Conservation (phyloP, 2,113 vertebrate genomes). For the Choloepus hoffmanni region DNA sequence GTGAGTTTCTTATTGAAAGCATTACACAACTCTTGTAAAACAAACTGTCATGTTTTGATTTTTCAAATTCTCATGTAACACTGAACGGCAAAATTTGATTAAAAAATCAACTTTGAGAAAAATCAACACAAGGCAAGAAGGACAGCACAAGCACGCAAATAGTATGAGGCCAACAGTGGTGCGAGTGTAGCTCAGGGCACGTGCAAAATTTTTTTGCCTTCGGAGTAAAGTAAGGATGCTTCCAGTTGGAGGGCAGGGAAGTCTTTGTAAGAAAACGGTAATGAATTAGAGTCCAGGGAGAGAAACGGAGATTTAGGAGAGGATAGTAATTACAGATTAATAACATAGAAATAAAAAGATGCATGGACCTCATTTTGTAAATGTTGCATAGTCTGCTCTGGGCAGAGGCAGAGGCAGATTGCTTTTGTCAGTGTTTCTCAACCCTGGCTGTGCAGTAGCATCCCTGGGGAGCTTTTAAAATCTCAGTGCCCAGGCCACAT, state of each 20-base stretch:
- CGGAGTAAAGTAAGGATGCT: background rate
- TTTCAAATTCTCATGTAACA: conserved; percentile 32
- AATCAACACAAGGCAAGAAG: background rate
- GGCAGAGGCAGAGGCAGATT: background rate
- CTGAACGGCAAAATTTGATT: background rate
- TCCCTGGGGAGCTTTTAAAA: background rate
- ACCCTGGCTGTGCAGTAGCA: background rate
- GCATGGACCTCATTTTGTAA: background rate
- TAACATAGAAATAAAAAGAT: background rate
- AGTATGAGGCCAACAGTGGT: accelerated
- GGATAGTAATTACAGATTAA: background rate
- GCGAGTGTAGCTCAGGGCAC: accelerated
- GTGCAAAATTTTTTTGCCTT: background rate
- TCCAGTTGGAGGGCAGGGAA: background rate
- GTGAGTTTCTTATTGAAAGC: background rate
- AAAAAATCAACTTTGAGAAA: background rate
- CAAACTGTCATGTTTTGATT: background rate
- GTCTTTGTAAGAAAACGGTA: background rate
- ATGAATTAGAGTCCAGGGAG: background rate
- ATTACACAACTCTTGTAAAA: background rate
- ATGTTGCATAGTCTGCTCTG: background rate
- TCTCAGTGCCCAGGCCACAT: background rate
- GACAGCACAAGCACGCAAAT: accelerated
- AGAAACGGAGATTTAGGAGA: background rate
- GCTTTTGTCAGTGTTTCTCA: background rate